Base-by-base conservation (phyloP, 2,888 invertebrate genomes). In the Anthrax anthrax region DNA sequence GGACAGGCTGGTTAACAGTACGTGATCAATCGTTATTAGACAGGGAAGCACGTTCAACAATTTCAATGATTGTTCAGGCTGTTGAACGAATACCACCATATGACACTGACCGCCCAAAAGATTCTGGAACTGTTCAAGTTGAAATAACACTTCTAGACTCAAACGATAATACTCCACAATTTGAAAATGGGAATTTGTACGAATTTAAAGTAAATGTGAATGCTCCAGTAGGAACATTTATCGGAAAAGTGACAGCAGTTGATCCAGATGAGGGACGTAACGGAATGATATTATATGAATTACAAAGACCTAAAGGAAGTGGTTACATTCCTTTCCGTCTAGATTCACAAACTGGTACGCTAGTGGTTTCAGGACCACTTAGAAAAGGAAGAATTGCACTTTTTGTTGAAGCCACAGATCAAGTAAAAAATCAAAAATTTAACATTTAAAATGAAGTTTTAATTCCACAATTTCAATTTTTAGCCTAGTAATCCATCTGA, bases 111-210 rank as follows among this genome's bases (percentile, higher is more conserved):
- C 60, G 61, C 1, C 62, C 62, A 1, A 45, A 52, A 32, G 63
- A 62, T 1, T 61, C 65, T 16, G 75, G 75, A 39, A 72, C 72
- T 19, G 88, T 87, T 0, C 76, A 76, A 37, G 84, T 90, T 0
- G 86, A 87, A 68, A 83, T 92, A 1, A 82, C 84, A 0, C 65
- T 92, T 23, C 70, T 86, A 0, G 92, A 94, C 61, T 86, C 91
- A 16, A 94, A 94, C 60, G 92, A 94, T 61, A 91, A 92, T 57
- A 86, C 85, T 56, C 92, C 94, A 1, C 78, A 79, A 23, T 92
- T 91, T 59, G 75, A 85, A 19, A 84, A 87, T 4, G 83, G 79
- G 47, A 89, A 89, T 63, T 70, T 89, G 6, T 90, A 89, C 57
- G 84, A 86, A 58, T 85, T 90, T 57, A 70, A 73, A 42, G 75